phyloP scores from a whole-genome alignment of 2,113 vertebrate species.

The Equus quagga region DNA sequence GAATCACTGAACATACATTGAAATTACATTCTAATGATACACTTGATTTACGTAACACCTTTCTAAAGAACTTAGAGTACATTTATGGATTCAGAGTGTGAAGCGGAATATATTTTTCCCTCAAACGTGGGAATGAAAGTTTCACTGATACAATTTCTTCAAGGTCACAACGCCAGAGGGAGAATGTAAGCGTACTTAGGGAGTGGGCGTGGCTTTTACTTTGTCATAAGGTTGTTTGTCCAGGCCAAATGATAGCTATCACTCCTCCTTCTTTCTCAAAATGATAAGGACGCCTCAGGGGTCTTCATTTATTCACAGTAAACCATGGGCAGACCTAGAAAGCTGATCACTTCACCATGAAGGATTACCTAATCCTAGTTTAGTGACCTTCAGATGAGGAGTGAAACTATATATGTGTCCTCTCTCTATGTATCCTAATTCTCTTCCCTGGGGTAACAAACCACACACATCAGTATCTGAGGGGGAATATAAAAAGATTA shows the following conservation, averaged over 20 bases:
- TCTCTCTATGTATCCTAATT: not conserved
- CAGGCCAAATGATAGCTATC: not conserved
- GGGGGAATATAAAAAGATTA: not conserved
- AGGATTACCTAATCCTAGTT: not conserved
- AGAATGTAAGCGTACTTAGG: not conserved
- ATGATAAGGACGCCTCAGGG: not conserved
- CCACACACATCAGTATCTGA: not conserved
- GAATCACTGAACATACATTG: not conserved
- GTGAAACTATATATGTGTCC: not conserved
- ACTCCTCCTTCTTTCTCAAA: not conserved
- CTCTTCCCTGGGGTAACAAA: not conserved
- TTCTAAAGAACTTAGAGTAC: slow-evolving; percentile 6
- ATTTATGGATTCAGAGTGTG: not conserved
- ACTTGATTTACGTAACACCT: not conserved
- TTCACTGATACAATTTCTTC: not conserved
- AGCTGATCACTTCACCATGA: not conserved
- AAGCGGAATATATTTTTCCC: not conserved
- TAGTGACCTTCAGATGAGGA: not conserved
- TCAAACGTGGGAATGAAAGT: not conserved
- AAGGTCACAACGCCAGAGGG: not conserved
- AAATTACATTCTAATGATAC: not conserved
- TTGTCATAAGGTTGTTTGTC: not conserved
- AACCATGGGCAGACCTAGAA: not conserved
- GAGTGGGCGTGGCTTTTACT: not conserved
- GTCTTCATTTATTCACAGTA: not conserved